Evolutionary conservation across 2,888 invertebrate species (phyloP), one percentile per base, ranked within the genome.

Genomic region (Drosophila aldrichi): DNA sequence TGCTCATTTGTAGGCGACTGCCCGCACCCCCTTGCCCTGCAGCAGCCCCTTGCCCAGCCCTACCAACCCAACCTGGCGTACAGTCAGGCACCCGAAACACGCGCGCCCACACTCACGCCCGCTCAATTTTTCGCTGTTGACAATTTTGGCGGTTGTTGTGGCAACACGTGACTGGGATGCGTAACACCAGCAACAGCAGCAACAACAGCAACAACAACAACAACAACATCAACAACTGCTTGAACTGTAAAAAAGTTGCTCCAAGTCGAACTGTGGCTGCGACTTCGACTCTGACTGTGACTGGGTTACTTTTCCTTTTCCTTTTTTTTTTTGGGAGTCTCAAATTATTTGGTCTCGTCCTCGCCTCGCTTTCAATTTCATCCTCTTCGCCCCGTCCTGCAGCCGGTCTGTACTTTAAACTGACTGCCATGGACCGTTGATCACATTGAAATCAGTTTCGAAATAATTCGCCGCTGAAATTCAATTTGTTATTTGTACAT

Each of bases 81-180:
- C 41, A 57, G 64, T 65, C 66, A 62, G 57, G 51, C 58, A 57
- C 68, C 40, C 18, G 8, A 59, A 73, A 57, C 62, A 68, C 57
- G 80, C 80, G 55, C 64, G 72, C 66, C 67, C 85, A 68, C 77
- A 75, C 88, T 86, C 85, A 89, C 89, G 82, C 78, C 88, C 88
- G 78, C 76, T 65, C 89, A 86, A 86, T 89, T 89, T 89, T 85
- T 86, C 85, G 89, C 89, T 89, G 85, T 86, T 86, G 85, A 86
- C 85, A 86, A 86, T 86, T 86, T 86, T 82, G 89, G 85, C 89
- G 85, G 85, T 86, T 86, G 85, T 88, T 86, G 85, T 86, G 85
- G 85, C 85, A 86, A 86, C 85, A 86, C 85, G 84, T 84, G 84
- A 84, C 84, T 89, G 81, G 84, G 84, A 84, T 89, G 88, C 89